Percentiles rank a stretch among this genome's conserved stretches.
Conservation (phyloP, 2,797 vertebrate genomes). For the Pachyuromys duprasi region DNA sequence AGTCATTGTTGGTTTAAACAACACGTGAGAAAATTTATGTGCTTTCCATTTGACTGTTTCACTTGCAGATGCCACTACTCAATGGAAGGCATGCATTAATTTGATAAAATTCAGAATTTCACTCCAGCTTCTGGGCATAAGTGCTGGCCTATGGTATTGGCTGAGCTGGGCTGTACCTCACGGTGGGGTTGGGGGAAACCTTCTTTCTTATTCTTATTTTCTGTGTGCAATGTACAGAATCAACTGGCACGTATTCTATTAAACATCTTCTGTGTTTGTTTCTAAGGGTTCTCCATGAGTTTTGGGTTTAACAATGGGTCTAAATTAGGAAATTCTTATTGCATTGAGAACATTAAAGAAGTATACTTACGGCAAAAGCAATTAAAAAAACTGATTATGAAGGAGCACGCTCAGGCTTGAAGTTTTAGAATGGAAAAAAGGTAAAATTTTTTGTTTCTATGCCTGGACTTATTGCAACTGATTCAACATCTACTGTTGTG, state of each 20-base stretch:
- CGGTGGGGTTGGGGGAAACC: neutral
- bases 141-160: neutral
- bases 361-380: neutral
- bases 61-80: neutral
- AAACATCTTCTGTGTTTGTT: conserved; percentile 13
- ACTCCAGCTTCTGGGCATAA: neutral
- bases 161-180: neutral
- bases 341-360: neutral
- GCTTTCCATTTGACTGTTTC: neutral
- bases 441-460: neutral
- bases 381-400: neutral
- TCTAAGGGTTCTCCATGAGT: neutral
- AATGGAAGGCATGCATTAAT: neutral
- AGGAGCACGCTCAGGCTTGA: neutral
- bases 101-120: neutral
- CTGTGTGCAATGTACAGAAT: conserved; percentile 4
- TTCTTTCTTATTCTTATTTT: conserved; percentile 6
- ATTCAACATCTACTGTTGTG: neutral
- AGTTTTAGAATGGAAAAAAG: neutral
- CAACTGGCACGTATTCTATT: neutral
- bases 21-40: neutral
- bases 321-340: conserved; percentile 13
- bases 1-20: neutral
- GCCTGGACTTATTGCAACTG: neutral
- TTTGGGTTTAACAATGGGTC: conserved; percentile 5